Base-by-base conservation (phyloP, 2,888 invertebrate species). In the Drosophila borborema region DNA sequence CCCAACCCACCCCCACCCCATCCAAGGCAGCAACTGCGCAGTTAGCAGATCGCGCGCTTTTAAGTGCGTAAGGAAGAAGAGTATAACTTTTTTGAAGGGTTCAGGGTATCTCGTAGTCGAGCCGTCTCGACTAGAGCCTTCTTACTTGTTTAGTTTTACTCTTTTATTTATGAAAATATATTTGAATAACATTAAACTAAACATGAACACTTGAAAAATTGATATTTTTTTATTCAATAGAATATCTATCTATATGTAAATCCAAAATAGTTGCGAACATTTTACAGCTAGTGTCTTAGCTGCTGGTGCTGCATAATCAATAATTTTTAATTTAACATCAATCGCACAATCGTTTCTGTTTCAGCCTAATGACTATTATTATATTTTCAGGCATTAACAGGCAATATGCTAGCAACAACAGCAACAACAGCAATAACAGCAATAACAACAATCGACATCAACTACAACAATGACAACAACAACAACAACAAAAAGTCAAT, bases 241-340 rank as follows among this genome's bases (percentile, higher is more conserved):
- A 4, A 1, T 10, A 16, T 6, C 6, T 3, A 3, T 53, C 10
- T 20, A 16, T 20, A 16, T 40, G 54, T 41, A 41, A 38, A 55
- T n/a, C 18, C 3, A 1, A 7, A 16, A n/a, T 4, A 12, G 43
- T 0, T 67, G 54, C 75, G 12, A 77, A 76, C 48, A 69, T 82
- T 88, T 86, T 86, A 31, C 20, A 41, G 31, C 75, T 73, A 69
- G 69, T 36, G 74, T 75, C 51, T 36, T 8, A 10, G 23, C 14
- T 16, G 46, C 28, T 8, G 28, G 28, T 49, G 54, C 67, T 60
- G 74, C 69, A 86, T 81, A 89, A 86, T 86, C 85, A 86, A 84
- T 86, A 89, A 86, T 89, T 86, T 89, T 86, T 86, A 86, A 86
- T 86, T 86, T 86, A 86, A 86, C 86, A 86, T 78, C 89, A 88